Conservation (phyloP, 2,113 vertebrate species). For the Garra rufa region DNA sequence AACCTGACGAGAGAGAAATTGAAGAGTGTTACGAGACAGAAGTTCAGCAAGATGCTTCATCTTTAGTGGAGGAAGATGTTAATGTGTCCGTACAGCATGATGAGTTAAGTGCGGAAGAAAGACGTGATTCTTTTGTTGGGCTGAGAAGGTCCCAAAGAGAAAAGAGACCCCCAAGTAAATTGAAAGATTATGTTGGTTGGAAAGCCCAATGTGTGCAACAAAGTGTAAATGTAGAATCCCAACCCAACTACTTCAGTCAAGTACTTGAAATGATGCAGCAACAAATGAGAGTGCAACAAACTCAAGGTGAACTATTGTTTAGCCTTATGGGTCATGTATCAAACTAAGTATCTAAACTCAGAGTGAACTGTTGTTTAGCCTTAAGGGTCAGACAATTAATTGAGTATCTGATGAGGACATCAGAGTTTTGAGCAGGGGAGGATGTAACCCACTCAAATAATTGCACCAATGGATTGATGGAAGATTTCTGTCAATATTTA, state of each 20-base stretch:
- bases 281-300: too few relatives aligned
- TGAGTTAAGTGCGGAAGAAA: neutral
- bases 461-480: too few relatives aligned
- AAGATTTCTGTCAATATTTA: too few relatives aligned
- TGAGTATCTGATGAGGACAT: neutral
- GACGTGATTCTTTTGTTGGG: neutral
- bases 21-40: neutral
- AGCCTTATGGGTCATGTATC: neutral
- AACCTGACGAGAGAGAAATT: neutral
- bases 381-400: neutral
- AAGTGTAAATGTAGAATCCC: neutral
- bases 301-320: slow-evolving; percentile 1
- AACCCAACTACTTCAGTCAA: neutral
- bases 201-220: neutral
- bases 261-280: slow-evolving; percentile 12
- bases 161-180: neutral
- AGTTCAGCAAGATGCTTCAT: neutral
- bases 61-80: neutral
- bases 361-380: too few relatives aligned
- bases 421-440: neutral
- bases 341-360: neutral
- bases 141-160: neutral
- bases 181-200: neutral
- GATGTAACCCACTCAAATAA: too few relatives aligned
- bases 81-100: neutral